Percentiles rank a stretch among this genome's conserved stretches.
Evolutionary conservation across 2,113 vertebrate genomes (phyloP).

Genomic region (Pungitius pungitius): DNA sequence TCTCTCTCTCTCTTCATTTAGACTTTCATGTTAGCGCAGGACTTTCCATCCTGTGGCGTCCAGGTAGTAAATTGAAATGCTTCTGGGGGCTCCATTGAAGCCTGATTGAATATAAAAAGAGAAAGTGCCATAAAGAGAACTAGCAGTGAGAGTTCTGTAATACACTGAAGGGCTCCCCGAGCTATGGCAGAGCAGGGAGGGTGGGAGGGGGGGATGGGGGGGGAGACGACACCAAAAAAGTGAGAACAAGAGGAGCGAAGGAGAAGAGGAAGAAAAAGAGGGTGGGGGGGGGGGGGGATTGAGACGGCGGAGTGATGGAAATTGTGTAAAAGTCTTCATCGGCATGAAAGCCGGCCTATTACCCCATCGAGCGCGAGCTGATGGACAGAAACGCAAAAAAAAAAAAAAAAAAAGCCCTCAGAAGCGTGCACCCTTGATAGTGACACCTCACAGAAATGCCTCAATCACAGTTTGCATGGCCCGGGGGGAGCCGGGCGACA

Average conservation of each 20-base stretch:
- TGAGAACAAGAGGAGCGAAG: constrained; percentile 6
- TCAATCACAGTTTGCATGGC: constrained; percentile 80
- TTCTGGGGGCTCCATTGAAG: constrained; percentile 67
- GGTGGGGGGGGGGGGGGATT: not conserved
- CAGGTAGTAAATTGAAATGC: constrained; percentile 76
- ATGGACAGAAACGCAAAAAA: constrained; percentile 55
- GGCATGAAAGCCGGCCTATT: constrained; percentile 82
- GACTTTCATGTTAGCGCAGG: constrained; percentile 66
- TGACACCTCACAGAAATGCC: constrained; percentile 78
- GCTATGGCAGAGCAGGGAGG: constrained; percentile 47
- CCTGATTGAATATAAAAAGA: constrained; percentile 76
- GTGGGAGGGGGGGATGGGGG: constrained; percentile 1
- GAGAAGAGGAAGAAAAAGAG: no score
- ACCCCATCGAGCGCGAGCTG: constrained; percentile 69
- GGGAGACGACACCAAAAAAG: not conserved
- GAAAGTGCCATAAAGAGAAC: constrained; percentile 72
- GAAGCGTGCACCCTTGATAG: constrained; percentile 52
- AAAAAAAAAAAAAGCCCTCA: constrained; percentile 51
- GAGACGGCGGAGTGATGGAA: constrained; percentile 18
- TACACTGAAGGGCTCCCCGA: constrained; percentile 63
- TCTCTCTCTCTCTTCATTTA: constrained; percentile 56
- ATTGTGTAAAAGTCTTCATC: constrained; percentile 81
- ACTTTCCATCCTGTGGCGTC: constrained; percentile 66
- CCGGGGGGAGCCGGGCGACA: constrained; percentile 82
- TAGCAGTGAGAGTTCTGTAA: constrained; percentile 68